Conservation (phyloP, 2,888 invertebrate genomes). For the Athetis lepigone region DNA sequence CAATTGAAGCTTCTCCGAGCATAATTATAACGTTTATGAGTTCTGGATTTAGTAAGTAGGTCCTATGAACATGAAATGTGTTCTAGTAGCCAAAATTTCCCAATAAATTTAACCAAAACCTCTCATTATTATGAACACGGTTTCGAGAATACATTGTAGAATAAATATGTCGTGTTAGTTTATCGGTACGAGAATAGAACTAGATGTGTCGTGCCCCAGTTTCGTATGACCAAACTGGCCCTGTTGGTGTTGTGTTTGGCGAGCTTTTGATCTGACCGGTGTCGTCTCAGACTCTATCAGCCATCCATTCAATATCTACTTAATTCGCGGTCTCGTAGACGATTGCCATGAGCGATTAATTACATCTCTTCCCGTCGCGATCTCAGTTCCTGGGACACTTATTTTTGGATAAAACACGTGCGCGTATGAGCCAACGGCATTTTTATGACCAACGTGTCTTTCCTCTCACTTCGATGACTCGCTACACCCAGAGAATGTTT, state of each 20-base stretch:
- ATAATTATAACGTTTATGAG: conserved; percentile 76
- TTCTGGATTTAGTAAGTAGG: conserved; percentile 69
- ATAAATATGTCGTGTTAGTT: conserved; percentile 81
- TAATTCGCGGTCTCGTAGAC: conserved; percentile 59
- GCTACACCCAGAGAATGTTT: conserved; percentile 21
- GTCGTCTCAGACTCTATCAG: conserved; percentile 65
- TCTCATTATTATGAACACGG: conserved; percentile 64
- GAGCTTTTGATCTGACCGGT: conserved; percentile 80
- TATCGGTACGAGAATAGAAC: conserved; percentile 81
- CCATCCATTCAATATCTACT: conserved; percentile 70
- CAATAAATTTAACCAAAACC: conserved; percentile 49
- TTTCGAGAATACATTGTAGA: conserved; percentile 81
- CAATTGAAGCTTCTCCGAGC: conserved; percentile 68
- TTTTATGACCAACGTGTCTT: conserved; percentile 56
- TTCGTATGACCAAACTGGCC: conserved; percentile 76
- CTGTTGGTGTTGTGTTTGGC: conserved; percentile 71
- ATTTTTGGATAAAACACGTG: conserved; percentile 81
- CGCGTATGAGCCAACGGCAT: conserved; percentile 63
- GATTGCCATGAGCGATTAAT: conserved; percentile 70
- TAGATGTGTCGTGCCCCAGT: conserved; percentile 81
- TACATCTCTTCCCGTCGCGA: conserved; percentile 60
- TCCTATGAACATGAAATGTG: conserved; percentile 50
- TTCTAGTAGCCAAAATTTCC: conserved; percentile 52
- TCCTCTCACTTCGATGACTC: conserved; percentile 22
- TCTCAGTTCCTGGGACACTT: conserved; percentile 75